Base-by-base conservation (phyloP, 2,888 invertebrate genomes). In the Caenorhabditis sp. region DNA sequence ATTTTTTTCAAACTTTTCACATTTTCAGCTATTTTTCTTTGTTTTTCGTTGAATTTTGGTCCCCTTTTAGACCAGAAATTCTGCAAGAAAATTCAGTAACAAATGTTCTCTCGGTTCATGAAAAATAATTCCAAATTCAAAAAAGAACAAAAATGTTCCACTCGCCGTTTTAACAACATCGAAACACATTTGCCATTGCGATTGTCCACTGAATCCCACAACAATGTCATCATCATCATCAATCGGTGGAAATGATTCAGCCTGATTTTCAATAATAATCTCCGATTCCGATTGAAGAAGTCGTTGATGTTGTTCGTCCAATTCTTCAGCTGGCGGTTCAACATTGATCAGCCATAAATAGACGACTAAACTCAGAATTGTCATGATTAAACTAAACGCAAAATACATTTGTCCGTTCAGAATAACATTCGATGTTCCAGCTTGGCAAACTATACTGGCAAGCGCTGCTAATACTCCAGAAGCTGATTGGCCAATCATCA, bases 371-470 rank as follows among this genome's bases (percentile, higher is more conserved):
- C 77, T 77, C 37, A 75, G 17, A 37, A 77, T 43, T 10, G 80
- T 77, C 77, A 78, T 77, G 19, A 66, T 17, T 3, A 80, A 53
- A 60, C 77, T 76, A 24, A 79, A 60, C 17, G 51, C 63, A 55
- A 78, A 81, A 62, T 77, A 81, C 27, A 78, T 69, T 59, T 76
- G 62, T 1, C 82, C 82, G 63, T 82, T 82, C 12, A 74, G 55
- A 17, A 81, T 64, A 1, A 74, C 77, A 65, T 80, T 59, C 1
- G 74, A 72, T 3, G 81, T 79, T 21, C 73, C 36, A 1, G 76
- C 74, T 62, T 82, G 76, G 27, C 75, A 70, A 1, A 75, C 26
- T 26, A 74, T 73, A 21, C 54, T 61, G 57, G 70, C 59, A n/a
- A 74, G 17, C 1, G 78, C 68, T 0, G 80, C 73, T 8, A 70